Percentiles rank a stretch among this genome's conserved stretches.
Evolutionary conservation across 2,888 invertebrate genomes (phyloP).

Genomic region (Pyrrhia umbra): DNA sequence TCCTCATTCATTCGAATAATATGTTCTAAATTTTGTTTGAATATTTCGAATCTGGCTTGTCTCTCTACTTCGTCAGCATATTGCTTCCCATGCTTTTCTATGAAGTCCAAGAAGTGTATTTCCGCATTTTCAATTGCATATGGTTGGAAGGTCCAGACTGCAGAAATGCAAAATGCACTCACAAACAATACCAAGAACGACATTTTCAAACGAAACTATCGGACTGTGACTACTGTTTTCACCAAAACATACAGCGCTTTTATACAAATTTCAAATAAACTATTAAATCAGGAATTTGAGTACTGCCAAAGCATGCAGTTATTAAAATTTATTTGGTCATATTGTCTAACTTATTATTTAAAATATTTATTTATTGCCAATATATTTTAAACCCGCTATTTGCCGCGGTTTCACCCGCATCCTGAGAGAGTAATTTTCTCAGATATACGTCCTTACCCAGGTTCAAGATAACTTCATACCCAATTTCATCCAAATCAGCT

Average conservation of each 20-base stretch:
- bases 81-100: conserved; percentile 4
- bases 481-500: no score
- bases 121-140: conserved; percentile 27
- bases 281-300: background rate
- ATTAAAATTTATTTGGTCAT: background rate
- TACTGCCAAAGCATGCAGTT: background rate
- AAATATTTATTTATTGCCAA: background rate
- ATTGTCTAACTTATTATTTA: background rate
- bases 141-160: background rate
- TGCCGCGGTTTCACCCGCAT: no score
- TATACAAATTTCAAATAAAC: background rate
- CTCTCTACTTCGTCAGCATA: conserved; percentile 40
- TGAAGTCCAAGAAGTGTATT: conserved; percentile 34
- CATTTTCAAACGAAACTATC: background rate
- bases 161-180: background rate
- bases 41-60: conserved; percentile 41
- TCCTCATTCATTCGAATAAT: conserved; percentile 24
- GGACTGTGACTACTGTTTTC: background rate
- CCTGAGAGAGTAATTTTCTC: no score
- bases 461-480: no score
- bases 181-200: background rate
- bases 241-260: background rate
- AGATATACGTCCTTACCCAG: no score
- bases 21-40: conserved; percentile 35
- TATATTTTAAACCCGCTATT: no score